A percentile compares a stretch with the other conserved stretches of the same genome.
phyloP scores from a whole-genome alignment of 2,888 invertebrate species.

The Linnaemya tessellans region DNA sequence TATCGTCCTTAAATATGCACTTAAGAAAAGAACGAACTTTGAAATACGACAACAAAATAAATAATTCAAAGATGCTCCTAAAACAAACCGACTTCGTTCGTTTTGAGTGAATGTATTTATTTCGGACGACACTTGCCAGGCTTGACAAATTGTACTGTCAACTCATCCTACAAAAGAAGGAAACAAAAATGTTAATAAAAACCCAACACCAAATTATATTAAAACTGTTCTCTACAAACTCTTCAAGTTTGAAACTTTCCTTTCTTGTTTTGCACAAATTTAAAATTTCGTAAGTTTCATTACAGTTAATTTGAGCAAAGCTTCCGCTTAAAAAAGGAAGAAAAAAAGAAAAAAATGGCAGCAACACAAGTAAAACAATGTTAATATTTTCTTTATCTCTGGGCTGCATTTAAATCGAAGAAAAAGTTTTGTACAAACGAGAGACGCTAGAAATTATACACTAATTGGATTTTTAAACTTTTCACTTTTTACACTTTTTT shows the following conservation, averaged over 20 bases:
- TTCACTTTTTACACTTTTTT: constrained; percentile 36
- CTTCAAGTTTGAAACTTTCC: background rate
- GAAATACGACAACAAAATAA: too few relatives aligned
- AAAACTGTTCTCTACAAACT: background rate
- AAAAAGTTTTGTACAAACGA: constrained; percentile 14
- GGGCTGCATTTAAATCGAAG: constrained; percentile 24
- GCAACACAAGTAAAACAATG: constrained; percentile 38
- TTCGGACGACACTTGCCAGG: too few relatives aligned
- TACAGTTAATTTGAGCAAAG: constrained; percentile 15
- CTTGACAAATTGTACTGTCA: too few relatives aligned
- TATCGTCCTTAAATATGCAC: too few relatives aligned
- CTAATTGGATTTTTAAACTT: constrained; percentile 69
- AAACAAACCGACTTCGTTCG: too few relatives aligned
- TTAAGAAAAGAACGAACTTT: too few relatives aligned
- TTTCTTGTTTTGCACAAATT: background rate
- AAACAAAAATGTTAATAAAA: too few relatives aligned
- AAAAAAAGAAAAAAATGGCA: background rate
- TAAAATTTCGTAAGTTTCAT: constrained; percentile 13
- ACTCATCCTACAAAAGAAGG: too few relatives aligned
- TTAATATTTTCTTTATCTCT: constrained; percentile 49
- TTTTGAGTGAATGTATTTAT: too few relatives aligned
- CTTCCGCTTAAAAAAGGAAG: too few relatives aligned
- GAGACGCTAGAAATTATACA: constrained; percentile 55
- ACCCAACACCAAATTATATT: too few relatives aligned
- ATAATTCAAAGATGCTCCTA: too few relatives aligned